Evolutionary conservation across 2,888 invertebrate species (phyloP).

Genomic region (Dusona sp.): DNA sequence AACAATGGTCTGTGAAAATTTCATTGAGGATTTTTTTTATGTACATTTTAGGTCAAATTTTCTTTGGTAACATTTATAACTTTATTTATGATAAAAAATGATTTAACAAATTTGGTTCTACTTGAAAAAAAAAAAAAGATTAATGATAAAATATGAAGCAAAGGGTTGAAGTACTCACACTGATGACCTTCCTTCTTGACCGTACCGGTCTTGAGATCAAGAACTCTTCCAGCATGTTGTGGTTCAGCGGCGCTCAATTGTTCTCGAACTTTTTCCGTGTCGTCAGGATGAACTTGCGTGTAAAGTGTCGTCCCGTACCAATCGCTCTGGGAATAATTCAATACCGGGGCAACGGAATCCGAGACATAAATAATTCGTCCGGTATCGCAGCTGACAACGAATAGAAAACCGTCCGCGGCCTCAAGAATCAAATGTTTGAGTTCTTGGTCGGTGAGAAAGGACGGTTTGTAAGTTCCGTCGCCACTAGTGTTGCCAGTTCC

Average conservation of each 20-base stretch:
- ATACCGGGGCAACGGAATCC: slow-evolving; percentile 98
- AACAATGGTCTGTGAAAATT: neutral
- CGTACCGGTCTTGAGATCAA: slow-evolving; percentile 99
- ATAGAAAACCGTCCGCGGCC: slow-evolving; percentile 99
- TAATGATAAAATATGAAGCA: neutral
- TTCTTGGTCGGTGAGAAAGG: slow-evolving; percentile 99
- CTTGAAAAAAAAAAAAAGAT: slow-evolving; percentile 31
- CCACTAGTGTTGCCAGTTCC: slow-evolving; percentile 98
- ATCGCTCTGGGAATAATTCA: slow-evolving; percentile 98
- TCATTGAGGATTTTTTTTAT: too few species aligned
- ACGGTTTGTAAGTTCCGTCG: slow-evolving; percentile 99
- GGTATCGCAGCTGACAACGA: slow-evolving; percentile 98
- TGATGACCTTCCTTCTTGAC: slow-evolving; percentile 99
- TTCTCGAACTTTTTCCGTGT: slow-evolving; percentile 98
- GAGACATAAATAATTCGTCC: slow-evolving; percentile 99
- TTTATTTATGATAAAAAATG: neutral
- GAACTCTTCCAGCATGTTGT: slow-evolving; percentile 96
- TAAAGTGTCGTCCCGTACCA: slow-evolving; percentile 99
- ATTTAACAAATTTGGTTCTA: neutral
- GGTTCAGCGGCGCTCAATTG: slow-evolving; percentile 99
- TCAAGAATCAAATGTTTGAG: slow-evolving; percentile 99
- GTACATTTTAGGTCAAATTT: too few species aligned
- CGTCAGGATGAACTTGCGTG: slow-evolving; percentile 99
- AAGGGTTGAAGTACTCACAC: slow-evolving; percentile 87
- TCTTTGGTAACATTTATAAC: too few species aligned